A percentile compares a stretch with the other conserved stretches of the same genome.
phyloP scores from a whole-genome alignment of 2,888 invertebrate species.

The Aporophyla nigra region DNA sequence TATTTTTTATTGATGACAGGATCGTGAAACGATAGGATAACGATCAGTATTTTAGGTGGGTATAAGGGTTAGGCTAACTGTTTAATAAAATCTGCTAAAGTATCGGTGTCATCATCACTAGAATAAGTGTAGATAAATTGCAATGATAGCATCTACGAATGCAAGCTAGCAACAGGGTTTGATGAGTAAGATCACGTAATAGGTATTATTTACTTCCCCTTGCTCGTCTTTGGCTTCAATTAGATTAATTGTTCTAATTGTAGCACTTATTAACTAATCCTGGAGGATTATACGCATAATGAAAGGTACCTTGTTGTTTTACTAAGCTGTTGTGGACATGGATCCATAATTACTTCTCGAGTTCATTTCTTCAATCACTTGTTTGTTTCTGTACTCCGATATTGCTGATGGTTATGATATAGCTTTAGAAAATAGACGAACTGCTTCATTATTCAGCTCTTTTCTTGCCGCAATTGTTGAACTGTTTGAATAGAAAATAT shows the following conservation, averaged over 20 bases:
- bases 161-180: conserved; percentile 11
- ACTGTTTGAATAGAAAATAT: background rate
- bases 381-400: background rate
- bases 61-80: background rate
- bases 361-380: background rate
- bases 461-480: background rate
- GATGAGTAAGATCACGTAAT: conserved; percentile 44
- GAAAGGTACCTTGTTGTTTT: conserved; percentile 8
- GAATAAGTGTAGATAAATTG: background rate
- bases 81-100: background rate
- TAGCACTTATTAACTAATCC: conserved; percentile 55
- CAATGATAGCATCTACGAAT: conserved; percentile 20
- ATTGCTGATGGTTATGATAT: too few species aligned
- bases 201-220: conserved; percentile 47
- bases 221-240: conserved; percentile 53
- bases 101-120: conserved; percentile 9
- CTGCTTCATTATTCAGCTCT: too few species aligned
- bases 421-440: background rate
- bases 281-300: conserved; percentile 29
- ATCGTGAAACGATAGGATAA: too few species aligned
- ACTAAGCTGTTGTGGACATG: background rate
- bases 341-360: background rate
- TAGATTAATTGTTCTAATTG: conserved; percentile 65
- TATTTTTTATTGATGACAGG: background rate
- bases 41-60: too few species aligned